These are phyloP conservation scores for Protobothrops mucrosquamatus DNA, from an alignment of 2,113 vertebrate genomes.

Conservation along the genomic window DNA sequence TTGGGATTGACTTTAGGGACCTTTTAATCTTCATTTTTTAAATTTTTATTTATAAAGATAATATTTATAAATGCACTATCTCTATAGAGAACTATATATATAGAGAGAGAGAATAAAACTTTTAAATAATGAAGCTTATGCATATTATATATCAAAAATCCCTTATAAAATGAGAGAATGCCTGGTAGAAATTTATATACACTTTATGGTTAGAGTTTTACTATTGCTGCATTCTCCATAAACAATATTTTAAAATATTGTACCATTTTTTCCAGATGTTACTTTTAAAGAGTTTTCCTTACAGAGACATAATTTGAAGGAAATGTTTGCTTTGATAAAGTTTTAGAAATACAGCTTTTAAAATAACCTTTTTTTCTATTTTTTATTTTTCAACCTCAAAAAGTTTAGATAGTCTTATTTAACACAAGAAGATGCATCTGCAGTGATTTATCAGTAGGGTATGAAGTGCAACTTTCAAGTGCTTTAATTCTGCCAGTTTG, in stretches of 20 bases:
- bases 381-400: background rate
- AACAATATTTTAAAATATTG: background rate
- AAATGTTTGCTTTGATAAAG: constrained; percentile 12
- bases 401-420: background rate
- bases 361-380: background rate
- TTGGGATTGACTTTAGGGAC: background rate
- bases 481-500: constrained; percentile 19
- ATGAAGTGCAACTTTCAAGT: background rate
- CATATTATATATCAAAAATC: background rate
- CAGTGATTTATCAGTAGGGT: background rate
- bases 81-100: background rate
- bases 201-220: background rate
- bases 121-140: background rate
- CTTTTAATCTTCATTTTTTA: background rate
- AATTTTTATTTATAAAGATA: background rate
- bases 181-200: background rate
- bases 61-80: background rate
- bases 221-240: background rate
- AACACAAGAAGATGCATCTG: background rate
- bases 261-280: background rate
- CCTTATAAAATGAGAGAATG: background rate
- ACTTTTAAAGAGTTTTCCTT: background rate
- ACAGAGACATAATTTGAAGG: background rate
- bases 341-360: background rate
- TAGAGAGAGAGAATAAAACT: background rate